Base-by-base conservation (phyloP, 2,888 invertebrate genomes). In the Andricus quercusramuli region DNA sequence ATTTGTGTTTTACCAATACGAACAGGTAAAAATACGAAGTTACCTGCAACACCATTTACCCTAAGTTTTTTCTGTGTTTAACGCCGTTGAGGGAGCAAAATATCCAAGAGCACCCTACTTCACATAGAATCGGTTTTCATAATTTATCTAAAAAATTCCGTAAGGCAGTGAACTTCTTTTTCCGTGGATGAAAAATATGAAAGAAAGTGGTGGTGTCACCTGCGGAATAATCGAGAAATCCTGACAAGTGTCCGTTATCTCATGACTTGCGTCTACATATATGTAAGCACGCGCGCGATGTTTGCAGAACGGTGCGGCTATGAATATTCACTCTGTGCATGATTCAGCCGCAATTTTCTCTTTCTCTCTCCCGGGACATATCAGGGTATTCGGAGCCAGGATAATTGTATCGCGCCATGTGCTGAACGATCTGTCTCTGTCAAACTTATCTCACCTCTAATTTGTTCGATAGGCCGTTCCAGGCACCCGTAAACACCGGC, bases 381-480 rank as follows among this genome's bases (percentile, higher is more conserved):
- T 51, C 74, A 15, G 13, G 56, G n/a, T n/a, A 74, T 74, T 74
- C 56, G 79, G 81, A 78, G 62, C 65, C 74, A 56, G 84, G 86
- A 89, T 90, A 91, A 90, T 91, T 91, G 90, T 91, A 89, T 89
- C 90, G 86, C 81, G 83, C 83, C 81, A 84, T 82, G 85, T 85
- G 86, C 83, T 78, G 76, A 74, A 79, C 91, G 88, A 92, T 92
- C 89, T 87, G 88, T 92, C 92, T 91, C 91, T 90, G 91, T 91
- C 92, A 90, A 86, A 86, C 88, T 91, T 91, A 92, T 91, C 92
- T 87, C 84, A 81, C 84, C 85, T 87, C 91, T 91, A 91, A 92
- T 92, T 91, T 91, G 90, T 90, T 89, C 90, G 88, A 89, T 88
- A 87, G 86, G 76, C 86, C 83, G 85, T 83, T 81, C 67, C 80